phyloP scores from a whole-genome alignment of 2,113 vertebrate genomes.

The Cochlearius cochlearius region DNA sequence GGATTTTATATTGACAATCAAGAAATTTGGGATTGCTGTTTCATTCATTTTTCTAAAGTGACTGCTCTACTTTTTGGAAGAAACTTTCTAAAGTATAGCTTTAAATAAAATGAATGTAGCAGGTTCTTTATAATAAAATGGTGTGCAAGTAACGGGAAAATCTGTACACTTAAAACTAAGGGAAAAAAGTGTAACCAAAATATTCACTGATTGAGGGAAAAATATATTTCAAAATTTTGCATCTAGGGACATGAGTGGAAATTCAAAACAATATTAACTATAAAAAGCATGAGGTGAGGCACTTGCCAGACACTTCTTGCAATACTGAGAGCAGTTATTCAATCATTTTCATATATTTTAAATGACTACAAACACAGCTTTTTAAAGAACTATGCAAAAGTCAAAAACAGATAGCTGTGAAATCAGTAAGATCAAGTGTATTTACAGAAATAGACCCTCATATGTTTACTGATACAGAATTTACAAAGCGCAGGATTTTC shows the following conservation, averaged over 20 bases:
- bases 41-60: background rate
- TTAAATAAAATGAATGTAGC: background rate
- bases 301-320: background rate
- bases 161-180: too few species aligned
- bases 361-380: background rate
- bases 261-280: background rate
- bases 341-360: background rate
- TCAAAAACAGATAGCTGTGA: background rate
- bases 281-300: background rate
- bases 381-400: background rate
- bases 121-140: background rate
- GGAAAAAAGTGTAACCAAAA: background rate
- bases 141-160: background rate
- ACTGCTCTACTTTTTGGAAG: background rate
- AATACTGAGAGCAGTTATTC: background rate
- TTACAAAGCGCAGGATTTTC: background rate
- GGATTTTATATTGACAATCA: background rate
- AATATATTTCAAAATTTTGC: background rate
- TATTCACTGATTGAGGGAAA: background rate
- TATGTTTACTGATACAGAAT: background rate
- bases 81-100: background rate
- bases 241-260: background rate
- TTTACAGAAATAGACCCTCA: background rate
- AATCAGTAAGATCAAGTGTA: background rate
- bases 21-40: background rate